Base-by-base conservation (phyloP, 2,113 vertebrate species). In the Alethe diademata region DNA sequence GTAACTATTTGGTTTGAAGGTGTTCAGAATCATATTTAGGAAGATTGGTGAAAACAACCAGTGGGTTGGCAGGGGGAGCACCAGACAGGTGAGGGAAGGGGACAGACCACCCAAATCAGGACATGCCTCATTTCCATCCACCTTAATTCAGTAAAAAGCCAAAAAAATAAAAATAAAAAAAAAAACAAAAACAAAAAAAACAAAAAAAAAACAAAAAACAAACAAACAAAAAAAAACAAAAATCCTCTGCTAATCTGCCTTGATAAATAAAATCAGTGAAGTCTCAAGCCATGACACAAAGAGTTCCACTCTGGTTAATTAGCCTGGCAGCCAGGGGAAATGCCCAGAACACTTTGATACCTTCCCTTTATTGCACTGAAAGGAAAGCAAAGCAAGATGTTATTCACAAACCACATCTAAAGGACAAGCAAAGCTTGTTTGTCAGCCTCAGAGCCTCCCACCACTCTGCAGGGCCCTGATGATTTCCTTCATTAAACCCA, bases 311-410 rank as follows among this genome's bases (percentile, higher is more conserved):
- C 70, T 53, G 53, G 35, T 56, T 94, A 93, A 92, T 87, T 45
- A 92, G 78, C 71, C 73, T 53, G 78, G 88, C 85, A 88, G 90
- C 22, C 70, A 50, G 66, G 70, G 62, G 42, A 65, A 91, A 88
- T 79, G 74, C 78, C 78, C 92, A 85, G 84, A 82, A 71, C 0
- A 5, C 78, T 94, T 86, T 88, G 85, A 90, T 85, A 71, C 70
- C 23, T 89, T 62, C 36, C 65, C 67, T 87, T 57, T 31, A 75
- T 20, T 69, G 22, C 66, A 25, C 47, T 35, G 65, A 64, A 36
- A 51, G 50, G 26, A 10, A 51, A 91, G 36, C 48, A 48, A 75
- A 82, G 65, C 24, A 48, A 40, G 61, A 61, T 33, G 53, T 72
- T 72, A 19, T 64, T 75, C 61, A 67, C 60, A 45, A 89, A 5